Base-by-base conservation (phyloP, 2,113 vertebrate species). In the Silurus meridionalis region DNA sequence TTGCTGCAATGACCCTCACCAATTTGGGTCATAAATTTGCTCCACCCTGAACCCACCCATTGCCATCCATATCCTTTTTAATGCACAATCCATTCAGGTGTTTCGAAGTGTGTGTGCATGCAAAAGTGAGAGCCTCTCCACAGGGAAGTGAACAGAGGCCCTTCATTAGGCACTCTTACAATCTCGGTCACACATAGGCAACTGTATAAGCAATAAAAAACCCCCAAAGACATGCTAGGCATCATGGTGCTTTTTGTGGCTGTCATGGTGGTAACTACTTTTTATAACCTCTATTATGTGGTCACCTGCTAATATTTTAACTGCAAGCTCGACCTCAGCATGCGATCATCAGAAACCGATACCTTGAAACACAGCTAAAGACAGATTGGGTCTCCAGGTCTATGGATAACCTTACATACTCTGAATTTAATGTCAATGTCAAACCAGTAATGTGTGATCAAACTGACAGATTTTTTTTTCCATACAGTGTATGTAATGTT, bases 221-320 rank as follows among this genome's bases (percentile, higher is more conserved):
- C 53, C 57, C 2, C 13, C 75, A 9, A 1, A 46, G 57, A 46
- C 55, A 37, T 78, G 52, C 4, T 78, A 17, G 21, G 15, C 21
- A 75, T 52, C 11, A n/a, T 28, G n/a, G 75, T 15, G 75, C n/a
- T 57, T 61, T 78, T 78, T 77, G 17, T 37, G 61, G 19, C 50
- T 21, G 8, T 64, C 17, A 28, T 90, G 87, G 91, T 91, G 78
- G 91, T 93, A 93, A 91, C 92, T 37, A 93, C 94, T 93, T 91
- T 93, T 92, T 87, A 93, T 94, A 94, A 94, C 94, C 91, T 92
- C 90, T 93, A 94, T 94, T 93, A 94, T 94, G 95, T 94, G 94
- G 89, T 93, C 92, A 93, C 92, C 93, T 94, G 93, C 93, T 93
- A 94, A 94, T 95, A 95, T 95, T 96, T 95, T 96, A 96, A 97